phyloP scores from a whole-genome alignment of 2,888 invertebrate genomes.

The Galerucella pusilla region DNA sequence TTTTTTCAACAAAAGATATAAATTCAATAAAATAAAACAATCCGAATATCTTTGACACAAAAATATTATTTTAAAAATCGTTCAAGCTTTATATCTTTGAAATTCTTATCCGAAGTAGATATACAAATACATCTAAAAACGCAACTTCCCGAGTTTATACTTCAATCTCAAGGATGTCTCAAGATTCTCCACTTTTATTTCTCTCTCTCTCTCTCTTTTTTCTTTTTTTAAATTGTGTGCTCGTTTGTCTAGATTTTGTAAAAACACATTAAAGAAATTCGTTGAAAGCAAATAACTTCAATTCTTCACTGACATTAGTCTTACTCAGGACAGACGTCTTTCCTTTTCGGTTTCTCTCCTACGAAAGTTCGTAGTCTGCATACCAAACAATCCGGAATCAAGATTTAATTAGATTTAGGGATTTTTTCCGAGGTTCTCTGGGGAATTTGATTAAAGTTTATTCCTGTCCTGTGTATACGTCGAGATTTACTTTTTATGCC shows the following conservation, averaged over 20 bases:
- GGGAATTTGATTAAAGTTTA: constrained; percentile 6
- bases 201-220: not conserved
- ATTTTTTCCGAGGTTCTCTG: constrained; percentile 8
- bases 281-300: constrained; percentile 28
- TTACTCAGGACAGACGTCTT: constrained; percentile 20
- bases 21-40: too few species aligned
- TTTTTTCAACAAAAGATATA: too few species aligned
- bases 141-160: not conserved
- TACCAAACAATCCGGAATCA: constrained; percentile 23
- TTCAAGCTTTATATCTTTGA: too few species aligned
- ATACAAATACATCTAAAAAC: too few species aligned
- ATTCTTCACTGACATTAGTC: constrained; percentile 31
- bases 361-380: constrained; percentile 23
- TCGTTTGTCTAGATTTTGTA: constrained; percentile 18
- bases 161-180: not conserved
- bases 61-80: too few species aligned
- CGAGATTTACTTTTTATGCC: not conserved
- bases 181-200: not conserved
- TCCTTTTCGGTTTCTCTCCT: constrained; percentile 19
- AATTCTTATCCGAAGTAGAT: too few species aligned
- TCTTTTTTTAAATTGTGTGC: not conserved
- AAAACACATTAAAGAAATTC: constrained; percentile 34
- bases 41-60: too few species aligned
- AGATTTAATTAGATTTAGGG: constrained; percentile 27
- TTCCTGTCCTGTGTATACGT: not conserved